Conservation (phyloP, 2,113 vertebrate species). For the Pterocles orientalis region DNA sequence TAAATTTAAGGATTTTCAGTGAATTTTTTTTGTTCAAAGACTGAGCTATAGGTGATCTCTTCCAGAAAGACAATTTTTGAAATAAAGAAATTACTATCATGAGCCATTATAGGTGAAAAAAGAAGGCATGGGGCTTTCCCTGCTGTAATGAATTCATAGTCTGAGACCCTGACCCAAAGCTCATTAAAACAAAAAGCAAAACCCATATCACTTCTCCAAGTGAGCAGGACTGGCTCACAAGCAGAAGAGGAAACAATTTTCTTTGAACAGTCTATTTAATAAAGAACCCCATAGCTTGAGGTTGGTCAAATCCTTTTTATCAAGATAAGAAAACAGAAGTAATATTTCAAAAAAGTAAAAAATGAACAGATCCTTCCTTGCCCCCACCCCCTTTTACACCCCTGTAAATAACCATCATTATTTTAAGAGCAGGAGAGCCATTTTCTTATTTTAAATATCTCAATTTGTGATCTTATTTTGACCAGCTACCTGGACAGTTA, state of each 20-base stretch:
- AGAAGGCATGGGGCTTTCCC: background rate
- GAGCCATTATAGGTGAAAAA: background rate
- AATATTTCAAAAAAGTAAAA: background rate
- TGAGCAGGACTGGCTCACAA: background rate
- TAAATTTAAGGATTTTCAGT: background rate
- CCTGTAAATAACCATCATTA: background rate
- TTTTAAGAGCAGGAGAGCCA: background rate
- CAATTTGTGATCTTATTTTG: background rate
- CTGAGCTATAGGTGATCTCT: background rate
- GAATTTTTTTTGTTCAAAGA: background rate
- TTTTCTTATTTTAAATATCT: background rate
- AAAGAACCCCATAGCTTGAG: background rate
- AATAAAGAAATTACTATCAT: background rate
- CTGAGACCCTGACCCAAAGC: background rate
- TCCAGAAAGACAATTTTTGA: background rate
- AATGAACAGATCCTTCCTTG: accelerated
- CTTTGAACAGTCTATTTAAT: background rate
- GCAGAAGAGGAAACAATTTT: background rate
- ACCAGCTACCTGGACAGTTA: background rate
- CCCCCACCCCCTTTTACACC: accelerated
- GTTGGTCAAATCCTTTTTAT: background rate
- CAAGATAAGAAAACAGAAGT: background rate
- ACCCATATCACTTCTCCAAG: background rate
- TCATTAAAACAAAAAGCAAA: background rate
- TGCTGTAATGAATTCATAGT: background rate